Evolutionary conservation across 2,797 vertebrate species (phyloP), one percentile per base, ranked within the genome.

Genomic region (Thripadectes ignobilis): DNA sequence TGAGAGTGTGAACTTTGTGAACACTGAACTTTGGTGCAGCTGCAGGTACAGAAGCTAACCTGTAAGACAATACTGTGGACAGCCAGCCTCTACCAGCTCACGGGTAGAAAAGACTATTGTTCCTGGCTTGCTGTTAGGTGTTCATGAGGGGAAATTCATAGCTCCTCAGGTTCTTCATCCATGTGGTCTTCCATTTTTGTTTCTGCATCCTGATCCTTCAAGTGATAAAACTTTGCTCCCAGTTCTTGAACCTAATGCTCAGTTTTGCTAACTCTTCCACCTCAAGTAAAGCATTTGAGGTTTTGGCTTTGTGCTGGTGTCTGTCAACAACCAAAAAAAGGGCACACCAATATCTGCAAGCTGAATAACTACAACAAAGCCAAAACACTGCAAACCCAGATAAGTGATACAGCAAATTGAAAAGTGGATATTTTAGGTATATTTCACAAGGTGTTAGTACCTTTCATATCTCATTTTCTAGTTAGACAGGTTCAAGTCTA

Each of bases 391-490:
- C 62, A 93, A 83, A 74, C 24, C 23, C 38, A 21, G 29, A 12
- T 10, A 78, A 71, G 14, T 52, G 41, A 66, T 48, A 79, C 2
- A 74, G 30, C 10, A 92, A 65, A 79, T 6, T 41, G 48, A 91
- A 89, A 92, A 36, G 21, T 29, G 45, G 54, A 39, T 5, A 34
- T 74, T 96, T 94, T 46, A 74, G 94, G 45, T 72, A 6, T 39
- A 62, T 96, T 82, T 79, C 88, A 91, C 11, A 34, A 81, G 24
- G 17, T 58, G 18, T 72, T 61, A 58, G 73, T 55, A 34, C 57
- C 57, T 88, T 92, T 78, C 51, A 54, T 54, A 23, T 71, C 51
- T 51, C 74, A 80, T 94, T 96, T 88, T 96, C 85, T 79, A 87
- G 52, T 72, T 39, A 92, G 71, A 79, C 34, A 26, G 21, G 54